Percentiles rank a stretch among this genome's conserved stretches.
phyloP scores from a whole-genome alignment of 2,888 invertebrate genomes.

The Pardosa pseudoannulata region DNA sequence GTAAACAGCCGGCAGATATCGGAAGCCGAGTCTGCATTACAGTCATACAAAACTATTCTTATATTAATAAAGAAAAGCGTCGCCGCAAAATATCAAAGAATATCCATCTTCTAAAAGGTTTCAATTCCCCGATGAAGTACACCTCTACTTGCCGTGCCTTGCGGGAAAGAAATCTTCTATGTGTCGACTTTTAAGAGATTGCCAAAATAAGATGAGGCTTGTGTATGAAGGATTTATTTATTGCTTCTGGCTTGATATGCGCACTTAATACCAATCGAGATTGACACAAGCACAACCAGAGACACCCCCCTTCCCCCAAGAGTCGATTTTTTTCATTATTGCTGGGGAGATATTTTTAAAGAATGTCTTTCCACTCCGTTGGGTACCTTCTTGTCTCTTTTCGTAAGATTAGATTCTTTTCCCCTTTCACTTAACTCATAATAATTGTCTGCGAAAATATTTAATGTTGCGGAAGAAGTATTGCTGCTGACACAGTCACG shows the following conservation, averaged over 20 bases:
- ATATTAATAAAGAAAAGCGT: slow-evolving; percentile 69
- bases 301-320: background rate
- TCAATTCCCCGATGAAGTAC: slow-evolving; percentile 66
- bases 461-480: slow-evolving; percentile 62
- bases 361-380: slow-evolving; percentile 32
- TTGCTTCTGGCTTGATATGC: slow-evolving; percentile 69
- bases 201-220: slow-evolving; percentile 57
- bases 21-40: slow-evolving; percentile 46
- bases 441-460: slow-evolving; percentile 64
- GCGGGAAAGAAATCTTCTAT: slow-evolving; percentile 19
- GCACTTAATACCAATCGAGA: slow-evolving; percentile 65
- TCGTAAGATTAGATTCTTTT: slow-evolving; percentile 22
- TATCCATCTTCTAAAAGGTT: slow-evolving; percentile 71
- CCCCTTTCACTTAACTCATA: slow-evolving; percentile 55
- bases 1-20: slow-evolving; percentile 70
- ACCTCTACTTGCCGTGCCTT: slow-evolving; percentile 21
- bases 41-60: slow-evolving; percentile 66
- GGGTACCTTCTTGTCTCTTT: slow-evolving; percentile 23
- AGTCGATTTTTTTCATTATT: slow-evolving; percentile 31
- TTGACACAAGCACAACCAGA: slow-evolving; percentile 39
- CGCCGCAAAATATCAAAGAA: slow-evolving; percentile 70
- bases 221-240: slow-evolving; percentile 70
- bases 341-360: slow-evolving; percentile 34
- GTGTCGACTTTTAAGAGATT: slow-evolving; percentile 69
- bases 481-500: slow-evolving; percentile 58